Evolutionary conservation across 2,113 vertebrate species (phyloP), one percentile per base, ranked within the genome.

Genomic region (Dissostichus mawsoni): DNA sequence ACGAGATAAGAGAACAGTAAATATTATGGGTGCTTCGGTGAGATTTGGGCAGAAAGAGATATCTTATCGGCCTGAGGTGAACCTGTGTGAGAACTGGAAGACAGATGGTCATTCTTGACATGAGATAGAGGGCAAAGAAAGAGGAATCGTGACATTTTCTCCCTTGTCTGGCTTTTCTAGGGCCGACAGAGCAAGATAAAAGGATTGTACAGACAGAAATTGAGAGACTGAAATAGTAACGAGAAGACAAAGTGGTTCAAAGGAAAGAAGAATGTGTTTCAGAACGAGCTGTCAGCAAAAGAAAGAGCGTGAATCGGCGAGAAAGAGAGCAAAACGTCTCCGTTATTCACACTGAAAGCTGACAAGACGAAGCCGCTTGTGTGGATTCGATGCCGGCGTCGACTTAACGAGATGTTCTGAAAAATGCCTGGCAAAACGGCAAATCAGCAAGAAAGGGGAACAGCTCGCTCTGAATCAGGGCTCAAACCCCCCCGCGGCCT

Each of bases 401-500:
- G 41, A 62, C 71, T 77, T 91, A 80, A 87, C 45, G 41, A 83
- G 80, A 87, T 85, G 75, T 75, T 81, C 71, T 89, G 57, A 79
- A 64, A 80, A 83, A 76, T 17, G 63, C 36, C 74, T 72, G 83
- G 59, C 9, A 45, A 80, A 59, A 62, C 1, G 10, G 66, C 66
- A 68, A 65, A 76, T 91, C 83, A 83, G 83, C 81, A 76, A 65
- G 51, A 81, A 78, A 62, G 36, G 48, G 47, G 70, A 76, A 70
- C 12, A 69, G 47, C 65, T 66, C 41, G 50, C n/a, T 57, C 71
- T 78, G 41, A 66, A 17, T 25, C 18, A 1, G n/a, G 17, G 1
- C 64, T 47, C 36, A 17, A 9, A 47, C 14, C 8, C 25, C 62
- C n/a, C 69, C 20, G 8, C 44, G 83, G 76, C 71, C 61, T 20